Evolutionary conservation across 1,140 invertebrate species (phyloP), one percentile per base, ranked within the genome.

Genomic region (Platyura marginata): DNA sequence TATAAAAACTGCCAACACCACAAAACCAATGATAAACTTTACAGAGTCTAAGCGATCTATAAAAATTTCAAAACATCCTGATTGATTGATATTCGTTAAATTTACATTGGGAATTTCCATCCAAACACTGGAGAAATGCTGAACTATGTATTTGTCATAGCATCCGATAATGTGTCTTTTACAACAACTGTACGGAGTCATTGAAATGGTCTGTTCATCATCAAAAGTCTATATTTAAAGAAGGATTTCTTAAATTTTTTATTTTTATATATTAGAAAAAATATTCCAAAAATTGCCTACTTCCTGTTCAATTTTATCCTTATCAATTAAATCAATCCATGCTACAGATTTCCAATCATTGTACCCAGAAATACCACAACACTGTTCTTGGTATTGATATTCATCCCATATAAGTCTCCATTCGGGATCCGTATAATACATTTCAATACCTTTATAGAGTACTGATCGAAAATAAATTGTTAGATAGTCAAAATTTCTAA

Each of bases 321-420:
- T 2, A 10, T 41, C 11, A 29, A 29, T 16, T 54, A n/a, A n/a
- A n/a, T n/a, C 48, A 53, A 60, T 56, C 57, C 57, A 60, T 0
- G 53, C 48, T 1, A 57, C 53, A 3, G 46, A 48, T 51, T 58
- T 53, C 57, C 57, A 60, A 22, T 60, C 57, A 29, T 46, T 53
- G 40, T 57, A 60, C 39, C 42, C 47, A 10, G 48, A 21, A 2
- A 60, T 57, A 0, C 57, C 57, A 39, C 57, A 60, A 21, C 57
- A 60, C 29, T 60, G 48, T 21, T 52, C 52, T 2, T 46, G 46
- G 40, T 51, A 41, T 33, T 60, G 57, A 6, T 60, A 16, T 2
- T 48, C 46, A 19, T 60, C 57, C 57, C 57, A 60, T 3, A 54
- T 21, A 2, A 60, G 45, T 32, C 59, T 56, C 57, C 57, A 58